These are phyloP conservation scores for Nymphalis io DNA, from an alignment of 1,140 invertebrate species.

Conservation along the genomic window DNA sequence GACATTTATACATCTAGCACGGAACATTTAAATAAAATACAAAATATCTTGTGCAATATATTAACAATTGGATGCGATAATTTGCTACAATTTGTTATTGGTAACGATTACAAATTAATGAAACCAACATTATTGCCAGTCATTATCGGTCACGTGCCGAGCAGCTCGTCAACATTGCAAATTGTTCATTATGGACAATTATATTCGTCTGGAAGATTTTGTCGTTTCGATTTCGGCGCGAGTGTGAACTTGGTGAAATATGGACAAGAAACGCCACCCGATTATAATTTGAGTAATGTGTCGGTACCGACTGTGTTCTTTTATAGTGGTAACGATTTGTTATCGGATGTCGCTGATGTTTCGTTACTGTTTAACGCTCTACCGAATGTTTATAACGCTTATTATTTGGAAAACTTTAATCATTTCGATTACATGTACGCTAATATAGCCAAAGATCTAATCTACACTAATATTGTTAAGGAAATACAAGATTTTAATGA, in stretches of 20 bases:
- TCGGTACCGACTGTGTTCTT: slow-evolving; percentile 84
- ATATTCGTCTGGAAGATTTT: slow-evolving; percentile 73
- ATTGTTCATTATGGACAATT: slow-evolving; percentile 88
- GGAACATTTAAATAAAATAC: slow-evolving; percentile 74
- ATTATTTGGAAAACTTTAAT: slow-evolving; percentile 82
- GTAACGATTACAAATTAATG: slow-evolving; percentile 77
- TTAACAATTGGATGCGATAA: slow-evolving; percentile 80
- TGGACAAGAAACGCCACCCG: slow-evolving; percentile 81
- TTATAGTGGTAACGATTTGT: slow-evolving; percentile 84
- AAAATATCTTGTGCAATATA: slow-evolving; percentile 75
- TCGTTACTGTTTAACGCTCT: slow-evolving; percentile 75
- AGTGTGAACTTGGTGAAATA: slow-evolving; percentile 74
- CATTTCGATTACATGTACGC: slow-evolving; percentile 88
- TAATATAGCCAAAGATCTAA: slow-evolving; percentile 77
- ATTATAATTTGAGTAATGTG: slow-evolving; percentile 83
- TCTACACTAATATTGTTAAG: slow-evolving; percentile 79
- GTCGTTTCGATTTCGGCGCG: slow-evolving; percentile 78
- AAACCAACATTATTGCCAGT: slow-evolving; percentile 83
- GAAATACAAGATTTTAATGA: slow-evolving; percentile 51
- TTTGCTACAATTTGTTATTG: slow-evolving; percentile 80
- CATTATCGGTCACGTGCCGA: slow-evolving; percentile 88
- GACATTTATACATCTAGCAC: slow-evolving; percentile 79
- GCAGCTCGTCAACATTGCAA: slow-evolving; percentile 88
- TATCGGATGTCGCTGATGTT: slow-evolving; percentile 83
- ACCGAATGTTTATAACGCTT: slow-evolving; percentile 69